Evolutionary conservation across 2,797 vertebrate genomes (phyloP).

Genomic region (Cyclura pinguis): DNA sequence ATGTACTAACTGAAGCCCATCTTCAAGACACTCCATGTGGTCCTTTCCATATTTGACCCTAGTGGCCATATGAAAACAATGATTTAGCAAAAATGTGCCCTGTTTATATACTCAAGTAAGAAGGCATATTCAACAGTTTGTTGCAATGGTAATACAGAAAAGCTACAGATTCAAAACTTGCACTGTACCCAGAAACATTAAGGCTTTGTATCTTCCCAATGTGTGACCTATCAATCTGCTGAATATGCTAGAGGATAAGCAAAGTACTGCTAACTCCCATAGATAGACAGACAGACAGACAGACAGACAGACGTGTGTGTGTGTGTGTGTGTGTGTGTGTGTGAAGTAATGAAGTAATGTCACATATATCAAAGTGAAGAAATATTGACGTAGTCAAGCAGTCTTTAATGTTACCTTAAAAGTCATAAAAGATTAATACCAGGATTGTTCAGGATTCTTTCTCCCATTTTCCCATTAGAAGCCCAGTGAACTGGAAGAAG

Average conservation of each 20-base stretch:
- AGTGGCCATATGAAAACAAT: background rate
- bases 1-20: too few relatives aligned
- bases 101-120: background rate
- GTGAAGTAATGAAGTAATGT: background rate
- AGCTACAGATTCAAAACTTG: background rate
- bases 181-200: background rate
- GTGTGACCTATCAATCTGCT: background rate
- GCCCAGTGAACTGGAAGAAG: conserved; percentile 26
- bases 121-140: background rate
- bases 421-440: background rate
- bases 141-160: background rate
- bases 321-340: too few relatives aligned
- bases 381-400: background rate
- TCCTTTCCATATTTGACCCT: too few relatives aligned
- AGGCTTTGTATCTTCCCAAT: background rate
- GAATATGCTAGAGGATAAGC: background rate
- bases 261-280: conserved; percentile 9
- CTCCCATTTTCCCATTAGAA: background rate
- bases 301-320: too few relatives aligned
- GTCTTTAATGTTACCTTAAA: conserved; percentile 9
- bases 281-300: background rate
- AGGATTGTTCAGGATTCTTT: background rate
- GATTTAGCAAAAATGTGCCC: background rate
- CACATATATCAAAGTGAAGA: conserved; percentile 19
- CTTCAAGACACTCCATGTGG: too few relatives aligned